Base-by-base conservation (phyloP, 2,888 invertebrate species). In the Agonopterix subpropinquella region DNA sequence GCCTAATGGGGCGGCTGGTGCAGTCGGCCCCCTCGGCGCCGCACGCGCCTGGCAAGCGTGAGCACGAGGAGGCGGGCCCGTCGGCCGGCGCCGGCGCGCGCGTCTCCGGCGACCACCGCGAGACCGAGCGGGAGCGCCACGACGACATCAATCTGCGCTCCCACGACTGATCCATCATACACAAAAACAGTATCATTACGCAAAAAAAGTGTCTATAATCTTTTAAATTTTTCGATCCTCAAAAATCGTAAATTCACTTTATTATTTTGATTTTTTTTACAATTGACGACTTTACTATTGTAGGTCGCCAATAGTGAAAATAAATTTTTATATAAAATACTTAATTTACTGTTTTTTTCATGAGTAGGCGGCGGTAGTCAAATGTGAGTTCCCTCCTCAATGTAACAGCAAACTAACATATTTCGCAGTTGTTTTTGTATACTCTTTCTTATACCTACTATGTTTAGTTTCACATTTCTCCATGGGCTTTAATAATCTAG, bases 1-100 rank as follows among this genome's bases (percentile, higher is more conserved):
- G 89, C 55, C 72, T 91, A 46, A 87, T 90, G 67, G 92, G 91
- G 28, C 80, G 92, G 44, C 75, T 92, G 59, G 90, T 91, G 51
- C 92, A 92, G 67, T 91, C 92, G 9, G 90, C 92, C 13, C 86
- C 87, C 18, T 78, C 84, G 36, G 73, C 85, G 8, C 80, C 80
- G 39, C 81, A 82, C 57, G 61, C 79, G 49, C 65, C 73, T 2
- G 71, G 80, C 45, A 85, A 85, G 63, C 80, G 77, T 28, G 79
- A 80, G 52, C 76, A 81, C 55, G 84, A 86, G 45, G 87, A 84
- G 61, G 82, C 87, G 2, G 87, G 86, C 53, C 77, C 86, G 10
- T 86, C 86, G 28, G 81, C 85, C 11, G 83, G 75, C 55, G 78
- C 75, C 11, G 83, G 74, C 53, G 79, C 76, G 43, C 82, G 88